Conservation (phyloP, 2,797 vertebrate species). For the Lacerta bilineata region DNA sequence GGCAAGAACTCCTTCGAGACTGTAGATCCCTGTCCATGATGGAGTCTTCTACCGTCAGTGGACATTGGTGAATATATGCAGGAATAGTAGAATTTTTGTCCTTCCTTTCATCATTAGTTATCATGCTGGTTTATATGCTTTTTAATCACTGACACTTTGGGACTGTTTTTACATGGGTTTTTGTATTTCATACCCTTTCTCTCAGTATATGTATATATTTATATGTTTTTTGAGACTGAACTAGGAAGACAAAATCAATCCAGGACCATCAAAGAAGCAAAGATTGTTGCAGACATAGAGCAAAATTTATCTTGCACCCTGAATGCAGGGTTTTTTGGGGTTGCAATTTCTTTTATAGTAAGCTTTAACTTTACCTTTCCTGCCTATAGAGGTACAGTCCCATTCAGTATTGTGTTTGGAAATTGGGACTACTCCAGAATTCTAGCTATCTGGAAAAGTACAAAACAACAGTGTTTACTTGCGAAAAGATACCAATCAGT, state of each 20-base stretch:
- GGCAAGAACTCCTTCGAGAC: neutral
- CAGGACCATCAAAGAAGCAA: neutral
- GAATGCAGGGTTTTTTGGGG: neutral
- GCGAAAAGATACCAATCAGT: constrained; percentile 31
- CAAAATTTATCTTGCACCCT: neutral
- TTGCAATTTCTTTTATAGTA: neutral
- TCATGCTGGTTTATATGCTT: neutral
- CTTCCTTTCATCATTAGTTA: neutral
- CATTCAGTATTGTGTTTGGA: neutral
- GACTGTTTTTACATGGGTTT: neutral
- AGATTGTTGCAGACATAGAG: neutral
- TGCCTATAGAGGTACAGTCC: neutral
- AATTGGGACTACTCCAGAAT: neutral
- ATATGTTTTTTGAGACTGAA: neutral
- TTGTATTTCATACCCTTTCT: neutral
- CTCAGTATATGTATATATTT: too few species aligned
- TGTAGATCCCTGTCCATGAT: neutral
- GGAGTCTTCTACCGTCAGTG: neutral
- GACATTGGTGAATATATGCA: neutral
- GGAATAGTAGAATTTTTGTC: neutral
- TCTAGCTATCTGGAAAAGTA: constrained; percentile 19
- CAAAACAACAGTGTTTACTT: constrained; percentile 29
- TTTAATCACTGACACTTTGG: neutral
- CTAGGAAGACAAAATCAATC: neutral
- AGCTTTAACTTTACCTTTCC: too few species aligned